phyloP scores from a whole-genome alignment of 1,140 invertebrate genomes.

The Magallana ariakensis region DNA sequence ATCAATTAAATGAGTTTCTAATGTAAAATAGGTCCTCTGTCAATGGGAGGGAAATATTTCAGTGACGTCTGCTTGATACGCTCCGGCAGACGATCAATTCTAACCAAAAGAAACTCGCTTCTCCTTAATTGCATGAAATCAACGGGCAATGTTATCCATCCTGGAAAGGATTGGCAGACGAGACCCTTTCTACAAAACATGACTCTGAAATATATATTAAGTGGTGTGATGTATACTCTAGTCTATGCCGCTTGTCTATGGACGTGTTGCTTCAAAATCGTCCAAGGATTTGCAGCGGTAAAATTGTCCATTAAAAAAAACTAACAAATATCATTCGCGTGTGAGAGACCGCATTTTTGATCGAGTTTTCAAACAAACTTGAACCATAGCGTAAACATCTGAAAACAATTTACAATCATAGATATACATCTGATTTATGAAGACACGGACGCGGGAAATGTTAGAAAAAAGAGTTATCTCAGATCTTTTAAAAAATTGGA shows the following conservation, averaged over 20 bases:
- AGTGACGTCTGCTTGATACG: slow-evolving; percentile 1
- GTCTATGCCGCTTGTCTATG: too few species aligned
- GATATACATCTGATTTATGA: too few species aligned
- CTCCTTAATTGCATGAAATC: not conserved
- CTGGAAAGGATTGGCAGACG: not conserved
- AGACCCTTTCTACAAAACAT: not conserved
- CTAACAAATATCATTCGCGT: not conserved
- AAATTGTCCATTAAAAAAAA: not conserved
- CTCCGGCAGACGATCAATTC: slow-evolving; percentile 2
- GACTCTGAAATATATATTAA: not conserved
- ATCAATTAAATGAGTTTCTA: slow-evolving; percentile 37
- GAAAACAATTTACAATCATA: too few species aligned
- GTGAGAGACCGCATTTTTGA: not conserved
- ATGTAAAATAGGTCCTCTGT: slow-evolving; percentile 24
- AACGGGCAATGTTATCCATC: not conserved
- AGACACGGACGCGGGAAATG: too few species aligned
- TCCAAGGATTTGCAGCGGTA: too few species aligned
- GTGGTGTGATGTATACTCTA: not conserved
- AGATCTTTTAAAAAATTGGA: too few species aligned
- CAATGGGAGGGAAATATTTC: not conserved
- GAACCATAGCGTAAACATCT: too few species aligned
- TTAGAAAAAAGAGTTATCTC: too few species aligned
- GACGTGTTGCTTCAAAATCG: not conserved
- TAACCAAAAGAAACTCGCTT: slow-evolving; percentile 6
- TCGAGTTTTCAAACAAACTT: too few species aligned